Evolutionary conservation across 2,888 invertebrate genomes (phyloP).

Genomic region (Fissipunctia ypsillon): DNA sequence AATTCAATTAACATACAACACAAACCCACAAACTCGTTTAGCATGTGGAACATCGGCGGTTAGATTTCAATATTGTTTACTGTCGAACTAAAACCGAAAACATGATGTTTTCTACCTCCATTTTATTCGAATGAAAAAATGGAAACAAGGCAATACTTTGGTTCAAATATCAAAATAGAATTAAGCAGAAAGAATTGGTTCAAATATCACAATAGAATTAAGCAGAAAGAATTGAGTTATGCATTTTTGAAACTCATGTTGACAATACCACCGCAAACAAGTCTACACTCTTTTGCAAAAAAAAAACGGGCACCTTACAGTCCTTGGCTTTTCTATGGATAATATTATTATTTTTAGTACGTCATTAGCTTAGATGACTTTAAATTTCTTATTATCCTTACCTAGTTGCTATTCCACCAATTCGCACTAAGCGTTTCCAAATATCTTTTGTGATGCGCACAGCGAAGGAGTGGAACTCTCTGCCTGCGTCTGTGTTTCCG

Average conservation of each 20-base stretch:
- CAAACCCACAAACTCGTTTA: conserved; percentile 11
- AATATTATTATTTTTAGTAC: too few relatives aligned
- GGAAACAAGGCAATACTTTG: conserved; percentile 23
- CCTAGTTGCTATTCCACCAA: too few relatives aligned
- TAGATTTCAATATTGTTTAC: conserved; percentile 26
- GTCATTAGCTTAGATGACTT: too few relatives aligned
- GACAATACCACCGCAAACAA: conserved; percentile 2
- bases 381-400: too few relatives aligned
- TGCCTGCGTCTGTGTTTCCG: too few relatives aligned
- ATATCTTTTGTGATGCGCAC: too few relatives aligned
- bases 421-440: too few relatives aligned
- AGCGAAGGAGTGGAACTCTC: too few relatives aligned
- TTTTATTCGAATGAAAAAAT: conserved; percentile 19
- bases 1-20: conserved; percentile 32
- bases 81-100: conserved; percentile 19
- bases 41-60: conserved; percentile 1
- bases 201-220: conserved; percentile 61
- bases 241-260: conserved; percentile 42
- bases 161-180: conserved; percentile 58
- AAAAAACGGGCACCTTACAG: too few relatives aligned
- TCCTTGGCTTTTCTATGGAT: too few relatives aligned
- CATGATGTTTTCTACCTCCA: conserved; percentile 17
- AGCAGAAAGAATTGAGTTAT: conserved; percentile 44
- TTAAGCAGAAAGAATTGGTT: conserved; percentile 48
- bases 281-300: too few relatives aligned